Evolutionary conservation across 2,888 invertebrate genomes (phyloP).

Genomic region (Andrena camellia): DNA sequence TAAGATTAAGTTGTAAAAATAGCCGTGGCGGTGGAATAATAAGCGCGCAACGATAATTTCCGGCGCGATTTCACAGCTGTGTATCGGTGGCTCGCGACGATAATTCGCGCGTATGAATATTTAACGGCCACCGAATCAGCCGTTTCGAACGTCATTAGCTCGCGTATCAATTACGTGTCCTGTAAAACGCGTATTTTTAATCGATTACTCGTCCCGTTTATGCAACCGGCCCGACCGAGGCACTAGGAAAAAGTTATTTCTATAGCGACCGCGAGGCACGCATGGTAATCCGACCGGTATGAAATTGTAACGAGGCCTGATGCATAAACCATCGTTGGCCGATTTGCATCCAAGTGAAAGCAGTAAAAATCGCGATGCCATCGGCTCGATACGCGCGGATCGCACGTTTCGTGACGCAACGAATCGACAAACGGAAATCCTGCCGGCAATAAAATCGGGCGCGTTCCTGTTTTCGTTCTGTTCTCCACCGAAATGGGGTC

Average conservation of each 20-base stretch:
- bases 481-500: too few relatives aligned
- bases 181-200: constrained; percentile 43
- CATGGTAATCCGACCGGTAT: constrained; percentile 20
- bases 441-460: too few relatives aligned
- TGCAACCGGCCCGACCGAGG: constrained; percentile 25
- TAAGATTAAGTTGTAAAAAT: constrained; percentile 6
- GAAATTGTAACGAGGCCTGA: constrained; percentile 38
- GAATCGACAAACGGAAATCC: neutral
- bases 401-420: neutral
- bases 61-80: neutral
- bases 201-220: constrained; percentile 38
- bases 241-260: constrained; percentile 50
- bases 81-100: neutral
- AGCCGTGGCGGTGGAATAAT: neutral
- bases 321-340: constrained; percentile 26
- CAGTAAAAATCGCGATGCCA: constrained; percentile 12
- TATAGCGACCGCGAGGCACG: neutral
- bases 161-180: constrained; percentile 27
- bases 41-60: constrained; percentile 1
- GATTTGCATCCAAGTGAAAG: constrained; percentile 38
- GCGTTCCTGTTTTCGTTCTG: too few relatives aligned
- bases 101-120: constrained; percentile 35
- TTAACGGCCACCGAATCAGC: constrained; percentile 36
- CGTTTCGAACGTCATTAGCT: constrained; percentile 33
- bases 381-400: neutral